Conservation (phyloP, 2,888 invertebrate species). For the Magallana nippona region DNA sequence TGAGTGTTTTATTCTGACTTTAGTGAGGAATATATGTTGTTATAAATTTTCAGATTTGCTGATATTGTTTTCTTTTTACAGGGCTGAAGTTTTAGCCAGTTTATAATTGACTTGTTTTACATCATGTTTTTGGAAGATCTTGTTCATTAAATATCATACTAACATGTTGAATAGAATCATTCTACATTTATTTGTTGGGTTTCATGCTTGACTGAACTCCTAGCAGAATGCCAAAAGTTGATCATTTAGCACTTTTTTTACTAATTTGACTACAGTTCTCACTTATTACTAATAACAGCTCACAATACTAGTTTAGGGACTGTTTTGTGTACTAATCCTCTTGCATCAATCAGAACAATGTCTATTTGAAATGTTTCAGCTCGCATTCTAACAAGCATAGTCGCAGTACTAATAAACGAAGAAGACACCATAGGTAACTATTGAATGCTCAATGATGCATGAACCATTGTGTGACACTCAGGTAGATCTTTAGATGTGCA, state of each 20-base stretch:
- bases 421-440: conserved; percentile 53
- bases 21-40: conserved; percentile 6
- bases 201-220: not conserved
- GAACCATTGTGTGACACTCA: too few species aligned
- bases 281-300: not conserved
- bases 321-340: not conserved
- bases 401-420: conserved; percentile 53
- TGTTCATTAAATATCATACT: not conserved
- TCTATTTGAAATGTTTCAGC: conserved; percentile 54
- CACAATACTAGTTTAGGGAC: not conserved
- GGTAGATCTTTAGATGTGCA: too few species aligned
- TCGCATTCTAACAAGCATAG: conserved; percentile 61
- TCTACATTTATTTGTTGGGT: not conserved
- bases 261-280: not conserved
- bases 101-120: not conserved
- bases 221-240: conserved; percentile 9
- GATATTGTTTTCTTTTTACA: not conserved
- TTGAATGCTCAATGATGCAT: too few species aligned
- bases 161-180: not conserved
- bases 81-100: conserved; percentile 15
- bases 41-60: conserved; percentile 7
- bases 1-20: not conserved
- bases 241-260: not conserved
- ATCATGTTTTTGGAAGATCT: not conserved
- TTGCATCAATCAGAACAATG: conserved; percentile 33